Percentiles rank a stretch among this genome's conserved stretches.
Evolutionary conservation across 2,888 invertebrate genomes (phyloP).

Genomic region (Brachypterus glaber): DNA sequence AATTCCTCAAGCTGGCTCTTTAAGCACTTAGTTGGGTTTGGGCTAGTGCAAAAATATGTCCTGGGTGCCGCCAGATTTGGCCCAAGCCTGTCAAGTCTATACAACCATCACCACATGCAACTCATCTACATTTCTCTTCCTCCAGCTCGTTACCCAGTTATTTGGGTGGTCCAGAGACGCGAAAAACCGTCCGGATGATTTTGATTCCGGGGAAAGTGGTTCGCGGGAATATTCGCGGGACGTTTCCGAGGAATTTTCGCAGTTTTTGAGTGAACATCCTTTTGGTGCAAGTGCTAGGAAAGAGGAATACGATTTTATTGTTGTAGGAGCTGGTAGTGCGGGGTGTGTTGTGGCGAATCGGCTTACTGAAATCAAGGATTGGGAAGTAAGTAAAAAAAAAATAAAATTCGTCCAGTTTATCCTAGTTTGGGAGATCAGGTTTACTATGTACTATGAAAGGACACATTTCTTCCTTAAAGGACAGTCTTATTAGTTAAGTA

Average conservation of each 20-base stretch:
- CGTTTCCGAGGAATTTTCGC: slow-evolving; percentile 13
- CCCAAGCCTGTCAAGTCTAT: slow-evolving; percentile 44
- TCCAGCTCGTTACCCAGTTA: slow-evolving; percentile 46
- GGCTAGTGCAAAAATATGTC: slow-evolving; percentile 22
- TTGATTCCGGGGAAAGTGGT: not conserved
- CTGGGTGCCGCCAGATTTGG: slow-evolving; percentile 50
- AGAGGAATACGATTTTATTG: slow-evolving; percentile 49
- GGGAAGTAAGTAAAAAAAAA: slow-evolving; percentile 48
- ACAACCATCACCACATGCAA: slow-evolving; percentile 49
- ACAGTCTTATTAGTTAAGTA: too few relatives aligned
- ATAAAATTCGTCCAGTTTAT: too few relatives aligned
- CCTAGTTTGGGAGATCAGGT: too few relatives aligned
- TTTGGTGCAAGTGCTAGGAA: slow-evolving; percentile 10
- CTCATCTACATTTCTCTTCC: slow-evolving; percentile 46
- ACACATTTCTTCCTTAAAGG: too few relatives aligned
- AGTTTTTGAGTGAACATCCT: not conserved
- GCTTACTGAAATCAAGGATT: slow-evolving; percentile 49
- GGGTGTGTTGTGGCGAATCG: slow-evolving; percentile 57
- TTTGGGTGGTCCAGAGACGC: slow-evolving; percentile 42
- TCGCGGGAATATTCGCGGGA: slow-evolving; percentile 10
- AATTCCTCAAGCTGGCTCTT: too few relatives aligned
- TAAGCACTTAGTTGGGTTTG: too few relatives aligned
- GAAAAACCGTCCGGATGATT: not conserved
- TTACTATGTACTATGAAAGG: too few relatives aligned
- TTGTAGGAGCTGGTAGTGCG: slow-evolving; percentile 56